Conservation (phyloP, 2,113 vertebrate species). For the Entomyzon cyanotis region DNA sequence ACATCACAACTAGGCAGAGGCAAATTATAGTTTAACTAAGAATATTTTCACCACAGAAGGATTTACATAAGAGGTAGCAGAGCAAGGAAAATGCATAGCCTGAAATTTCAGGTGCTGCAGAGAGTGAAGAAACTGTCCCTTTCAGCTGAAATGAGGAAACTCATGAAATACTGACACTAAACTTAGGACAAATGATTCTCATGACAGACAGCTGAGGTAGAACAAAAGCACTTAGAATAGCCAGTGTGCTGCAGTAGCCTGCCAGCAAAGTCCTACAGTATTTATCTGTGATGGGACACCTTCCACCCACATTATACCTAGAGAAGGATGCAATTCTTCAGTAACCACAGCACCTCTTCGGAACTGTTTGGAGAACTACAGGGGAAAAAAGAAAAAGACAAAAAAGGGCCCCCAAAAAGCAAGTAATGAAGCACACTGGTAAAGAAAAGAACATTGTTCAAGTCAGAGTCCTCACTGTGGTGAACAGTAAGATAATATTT, state of each 20-base stretch:
- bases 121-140: background rate
- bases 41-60: background rate
- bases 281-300: background rate
- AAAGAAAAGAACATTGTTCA: background rate
- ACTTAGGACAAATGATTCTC: background rate
- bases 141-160: background rate
- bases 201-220: background rate
- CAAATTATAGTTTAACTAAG: conserved; percentile 20
- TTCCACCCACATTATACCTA: background rate
- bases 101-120: background rate
- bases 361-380: background rate
- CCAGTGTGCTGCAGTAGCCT: background rate
- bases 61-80: background rate
- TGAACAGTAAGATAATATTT: background rate
- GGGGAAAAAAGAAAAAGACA: rapidly evolving
- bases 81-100: background rate
- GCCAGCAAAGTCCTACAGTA: background rate
- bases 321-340: background rate
- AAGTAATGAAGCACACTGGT: background rate
- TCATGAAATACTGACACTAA: background rate
- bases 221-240: background rate
- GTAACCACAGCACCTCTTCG: background rate
- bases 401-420: background rate
- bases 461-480: background rate
- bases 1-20: background rate